Conservation (phyloP, 2,113 vertebrate species). For the Tyrannus savana region DNA sequence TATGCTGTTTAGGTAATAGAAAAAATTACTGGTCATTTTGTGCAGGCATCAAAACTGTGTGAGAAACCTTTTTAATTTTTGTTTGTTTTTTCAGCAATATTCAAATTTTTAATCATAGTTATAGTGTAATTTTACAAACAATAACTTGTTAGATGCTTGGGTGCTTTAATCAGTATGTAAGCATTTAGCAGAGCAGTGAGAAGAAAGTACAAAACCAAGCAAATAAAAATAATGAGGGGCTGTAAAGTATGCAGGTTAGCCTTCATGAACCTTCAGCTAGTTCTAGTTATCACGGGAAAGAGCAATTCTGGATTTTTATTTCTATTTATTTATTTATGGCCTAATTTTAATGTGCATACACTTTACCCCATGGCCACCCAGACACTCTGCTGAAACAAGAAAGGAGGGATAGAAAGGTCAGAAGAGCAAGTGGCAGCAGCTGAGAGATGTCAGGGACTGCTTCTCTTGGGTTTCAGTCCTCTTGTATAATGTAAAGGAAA, state of each 20-base stretch:
- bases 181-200: neutral
- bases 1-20: neutral
- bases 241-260: neutral
- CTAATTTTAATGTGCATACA: neutral
- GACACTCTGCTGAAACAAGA: neutral
- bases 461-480: neutral
- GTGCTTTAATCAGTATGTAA: neutral
- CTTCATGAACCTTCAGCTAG: neutral
- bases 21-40: neutral
- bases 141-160: neutral
- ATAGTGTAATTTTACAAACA: neutral
- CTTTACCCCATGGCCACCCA: neutral
- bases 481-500: neutral
- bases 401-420: rapidly evolving
- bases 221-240: neutral
- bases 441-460: neutral
- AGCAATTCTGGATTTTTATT: neutral
- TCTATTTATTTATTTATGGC: neutral
- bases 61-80: neutral
- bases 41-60: neutral
- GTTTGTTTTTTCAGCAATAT: neutral
- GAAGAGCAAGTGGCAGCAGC: neutral
- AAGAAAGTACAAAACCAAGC: neutral
- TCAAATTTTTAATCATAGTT: neutral
- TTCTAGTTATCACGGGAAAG: rapidly evolving